Conservation (phyloP, 2,113 vertebrate species). For the Bothrops jararaca region DNA sequence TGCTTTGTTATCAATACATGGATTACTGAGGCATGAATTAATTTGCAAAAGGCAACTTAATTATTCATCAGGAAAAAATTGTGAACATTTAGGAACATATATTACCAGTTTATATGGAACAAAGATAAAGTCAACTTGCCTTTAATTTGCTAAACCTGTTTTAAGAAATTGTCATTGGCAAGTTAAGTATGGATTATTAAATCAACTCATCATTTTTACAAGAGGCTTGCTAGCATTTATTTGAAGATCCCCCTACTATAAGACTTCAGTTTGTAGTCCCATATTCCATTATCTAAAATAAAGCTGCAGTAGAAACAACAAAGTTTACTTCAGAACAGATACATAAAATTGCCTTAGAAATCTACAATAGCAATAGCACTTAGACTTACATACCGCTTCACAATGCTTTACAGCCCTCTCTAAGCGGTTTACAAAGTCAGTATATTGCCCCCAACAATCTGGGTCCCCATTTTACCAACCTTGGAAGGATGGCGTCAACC, state of each 20-base stretch:
- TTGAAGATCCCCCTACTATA: neutral
- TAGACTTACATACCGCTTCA: neutral
- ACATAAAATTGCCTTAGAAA: neutral
- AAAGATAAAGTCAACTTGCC: neutral
- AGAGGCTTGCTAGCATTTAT: neutral
- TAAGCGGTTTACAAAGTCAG: neutral
- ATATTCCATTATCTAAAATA: neutral
- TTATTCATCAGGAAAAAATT: neutral
- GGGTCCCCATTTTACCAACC: neutral
- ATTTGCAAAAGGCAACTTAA: neutral
- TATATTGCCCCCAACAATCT: neutral
- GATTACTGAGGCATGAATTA: neutral
- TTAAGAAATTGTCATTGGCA: neutral
- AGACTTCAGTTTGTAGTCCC: neutral
- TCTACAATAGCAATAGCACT: neutral
- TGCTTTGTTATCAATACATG: neutral
- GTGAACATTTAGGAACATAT: neutral
- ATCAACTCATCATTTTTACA: conserved; percentile 1
- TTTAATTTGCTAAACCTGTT: neutral
- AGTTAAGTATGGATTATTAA: conserved; percentile 18
- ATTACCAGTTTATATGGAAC: neutral
- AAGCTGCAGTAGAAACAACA: neutral
- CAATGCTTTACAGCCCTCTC: neutral
- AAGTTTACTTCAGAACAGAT: neutral
- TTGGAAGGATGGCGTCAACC: neutral